Conservation (phyloP, 2,888 invertebrate species). For the Drosophila fulvimacula region DNA sequence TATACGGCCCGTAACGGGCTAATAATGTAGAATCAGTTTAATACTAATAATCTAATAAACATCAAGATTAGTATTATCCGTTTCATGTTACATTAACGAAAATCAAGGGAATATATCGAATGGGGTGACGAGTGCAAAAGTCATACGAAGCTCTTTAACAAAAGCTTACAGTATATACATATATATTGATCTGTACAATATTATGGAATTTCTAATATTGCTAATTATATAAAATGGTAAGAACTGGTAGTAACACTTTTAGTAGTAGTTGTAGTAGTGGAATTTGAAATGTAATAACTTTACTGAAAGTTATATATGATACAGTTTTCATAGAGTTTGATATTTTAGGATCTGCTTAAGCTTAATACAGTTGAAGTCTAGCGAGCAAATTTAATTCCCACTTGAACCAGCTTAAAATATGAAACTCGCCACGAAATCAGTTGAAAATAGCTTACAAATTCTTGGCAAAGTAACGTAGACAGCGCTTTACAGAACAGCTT, state of each 20-base stretch:
- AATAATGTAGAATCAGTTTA: no score
- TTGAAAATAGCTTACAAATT: neutral
- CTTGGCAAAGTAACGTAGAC: neutral
- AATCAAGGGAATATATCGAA: neutral
- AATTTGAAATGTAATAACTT: no score
- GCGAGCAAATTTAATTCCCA: neutral
- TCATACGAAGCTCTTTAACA: neutral
- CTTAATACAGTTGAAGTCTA: neutral
- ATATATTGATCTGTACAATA: no score
- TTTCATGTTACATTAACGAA: no score
- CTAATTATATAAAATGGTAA: no score
- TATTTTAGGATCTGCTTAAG: neutral
- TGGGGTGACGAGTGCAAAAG: neutral
- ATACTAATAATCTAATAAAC: no score
- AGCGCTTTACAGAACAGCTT: neutral
- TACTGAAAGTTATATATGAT: neutral
- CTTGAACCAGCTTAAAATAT: neutral
- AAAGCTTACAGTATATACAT: neutral
- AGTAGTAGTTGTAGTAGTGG: no score
- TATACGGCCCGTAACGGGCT: conserved; percentile 39
- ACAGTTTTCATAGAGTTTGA: neutral
- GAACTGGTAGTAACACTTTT: no score
- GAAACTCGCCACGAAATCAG: neutral
- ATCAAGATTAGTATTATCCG: no score
- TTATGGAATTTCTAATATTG: no score